Base-by-base conservation (phyloP, 2,888 invertebrate genomes). In the Lasioglossum lativentre region DNA sequence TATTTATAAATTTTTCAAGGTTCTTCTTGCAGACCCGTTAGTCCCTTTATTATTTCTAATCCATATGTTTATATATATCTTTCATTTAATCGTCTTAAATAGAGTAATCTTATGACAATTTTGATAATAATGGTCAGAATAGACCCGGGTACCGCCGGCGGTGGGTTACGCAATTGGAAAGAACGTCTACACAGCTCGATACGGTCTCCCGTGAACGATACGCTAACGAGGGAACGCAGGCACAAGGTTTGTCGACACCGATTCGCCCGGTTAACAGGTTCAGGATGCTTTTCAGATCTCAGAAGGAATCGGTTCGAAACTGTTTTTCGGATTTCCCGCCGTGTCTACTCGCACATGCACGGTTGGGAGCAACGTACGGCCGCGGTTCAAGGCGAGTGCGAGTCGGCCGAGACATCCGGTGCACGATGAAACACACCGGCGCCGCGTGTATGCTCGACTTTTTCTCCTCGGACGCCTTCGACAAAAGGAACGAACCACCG, bases 401-500 rank as follows among this genome's bases (percentile, higher is more conserved):
- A 77, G 38, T 27, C 27, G 16, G 38, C 34, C 56, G 72, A 52
- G 59, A 42, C 71, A 59, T 40, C 72, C 56, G 40, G 72, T 59
- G 56, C n/a, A 76, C 4, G 27, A 68, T 27, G 47, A 38, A 52
- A 68, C 47, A 77, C 47, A 77, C 68, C 63, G 63, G 56, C 74
- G 78, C 56, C 78, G 76, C 82, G 75, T 63, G 72, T 82, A 72
- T 79, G 78, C 71, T 82, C 63, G 82, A 89, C 76, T 30, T 47
- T 68, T 42, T 72, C 70, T 63, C 75, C 73, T 82, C 68, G 84
- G 71, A 85, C 80, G 77, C n/a, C 70, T 70, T 70, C 79, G 83
- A 71, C 52, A 87, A 87, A 85, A 89, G 89, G 87, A 90, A 90
- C 90, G 88, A 89, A 89, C 86, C 88, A 90, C 90, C 90, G 83